These are phyloP conservation scores for Aphodius granarius DNA, from an alignment of 2,888 invertebrate genomes.

Conservation along the genomic window DNA sequence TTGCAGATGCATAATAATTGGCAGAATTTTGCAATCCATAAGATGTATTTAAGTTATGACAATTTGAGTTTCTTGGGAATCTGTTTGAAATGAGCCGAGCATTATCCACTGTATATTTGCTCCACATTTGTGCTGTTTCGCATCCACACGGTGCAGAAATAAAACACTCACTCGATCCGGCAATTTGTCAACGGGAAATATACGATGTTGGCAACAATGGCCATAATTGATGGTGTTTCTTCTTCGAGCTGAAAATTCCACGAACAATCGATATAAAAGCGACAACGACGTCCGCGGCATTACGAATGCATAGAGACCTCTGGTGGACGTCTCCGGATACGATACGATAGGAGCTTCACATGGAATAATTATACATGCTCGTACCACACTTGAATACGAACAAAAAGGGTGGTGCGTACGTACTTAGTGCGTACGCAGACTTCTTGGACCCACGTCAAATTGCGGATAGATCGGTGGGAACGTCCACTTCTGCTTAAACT, in stretches of 20 bases:
- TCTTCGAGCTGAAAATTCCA: background rate
- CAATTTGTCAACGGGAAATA: background rate
- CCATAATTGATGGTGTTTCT: background rate
- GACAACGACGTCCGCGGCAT: background rate
- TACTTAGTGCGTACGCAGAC: background rate
- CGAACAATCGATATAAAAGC: constrained; percentile 9
- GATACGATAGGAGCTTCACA: constrained; percentile 7
- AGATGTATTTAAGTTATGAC: background rate
- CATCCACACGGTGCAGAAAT: background rate
- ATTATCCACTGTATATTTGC: too few species aligned
- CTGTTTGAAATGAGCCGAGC: too few species aligned
- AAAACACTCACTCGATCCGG: background rate
- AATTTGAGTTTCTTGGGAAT: too few species aligned
- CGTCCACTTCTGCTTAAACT: background rate
- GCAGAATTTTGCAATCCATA: background rate
- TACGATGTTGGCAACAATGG: constrained; percentile 7
- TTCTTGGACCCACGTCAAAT: background rate
- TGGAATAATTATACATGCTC: constrained; percentile 8
- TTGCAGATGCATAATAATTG: background rate
- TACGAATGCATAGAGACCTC: background rate
- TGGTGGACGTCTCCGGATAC: background rate
- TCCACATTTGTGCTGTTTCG: background rate
- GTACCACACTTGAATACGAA: background rate
- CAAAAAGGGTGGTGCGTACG: background rate
- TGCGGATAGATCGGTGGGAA: background rate